Evolutionary conservation across 2,113 vertebrate genomes (phyloP).

Genomic region (Trachemys scripta): DNA sequence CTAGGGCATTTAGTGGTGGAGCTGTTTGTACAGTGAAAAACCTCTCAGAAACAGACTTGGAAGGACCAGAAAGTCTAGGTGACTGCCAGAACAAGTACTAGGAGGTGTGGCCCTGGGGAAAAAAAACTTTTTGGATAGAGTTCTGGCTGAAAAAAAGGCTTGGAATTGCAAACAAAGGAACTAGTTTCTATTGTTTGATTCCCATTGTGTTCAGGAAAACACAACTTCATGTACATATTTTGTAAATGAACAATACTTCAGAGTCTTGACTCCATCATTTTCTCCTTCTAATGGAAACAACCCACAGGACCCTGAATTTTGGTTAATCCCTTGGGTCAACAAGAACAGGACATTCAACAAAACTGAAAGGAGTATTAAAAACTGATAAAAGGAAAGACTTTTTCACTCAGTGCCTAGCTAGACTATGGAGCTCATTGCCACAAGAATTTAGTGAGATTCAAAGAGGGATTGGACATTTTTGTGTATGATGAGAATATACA

Average conservation of each 20-base stretch:
- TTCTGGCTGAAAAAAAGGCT: too few species aligned
- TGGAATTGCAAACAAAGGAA: too few species aligned
- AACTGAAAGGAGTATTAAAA: not conserved
- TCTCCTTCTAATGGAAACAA: not conserved
- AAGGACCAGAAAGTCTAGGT: not conserved
- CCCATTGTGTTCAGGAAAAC: not conserved
- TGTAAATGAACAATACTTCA: not conserved
- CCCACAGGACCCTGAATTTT: not conserved
- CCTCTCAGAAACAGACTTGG: fast-evolving
- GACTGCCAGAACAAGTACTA: not conserved
- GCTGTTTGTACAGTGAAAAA: not conserved
- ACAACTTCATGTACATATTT: not conserved
- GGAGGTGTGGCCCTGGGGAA: too few species aligned
- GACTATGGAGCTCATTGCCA: not conserved
- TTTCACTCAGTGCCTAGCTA: not conserved
- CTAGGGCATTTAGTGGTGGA: not conserved
- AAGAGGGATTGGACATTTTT: not conserved
- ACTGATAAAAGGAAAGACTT: not conserved
- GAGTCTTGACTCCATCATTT: not conserved
- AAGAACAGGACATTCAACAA: not conserved
- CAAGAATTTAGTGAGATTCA: not conserved
- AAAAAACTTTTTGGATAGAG: too few species aligned
- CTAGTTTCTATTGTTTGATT: not conserved
- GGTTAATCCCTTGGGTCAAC: not conserved
- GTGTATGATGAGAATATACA: not conserved